Percentiles rank a stretch among this genome's conserved stretches.
These are phyloP conservation scores for Antigone vipio DNA, from an alignment of 2,113 vertebrate genomes.

Conservation along the genomic window DNA sequence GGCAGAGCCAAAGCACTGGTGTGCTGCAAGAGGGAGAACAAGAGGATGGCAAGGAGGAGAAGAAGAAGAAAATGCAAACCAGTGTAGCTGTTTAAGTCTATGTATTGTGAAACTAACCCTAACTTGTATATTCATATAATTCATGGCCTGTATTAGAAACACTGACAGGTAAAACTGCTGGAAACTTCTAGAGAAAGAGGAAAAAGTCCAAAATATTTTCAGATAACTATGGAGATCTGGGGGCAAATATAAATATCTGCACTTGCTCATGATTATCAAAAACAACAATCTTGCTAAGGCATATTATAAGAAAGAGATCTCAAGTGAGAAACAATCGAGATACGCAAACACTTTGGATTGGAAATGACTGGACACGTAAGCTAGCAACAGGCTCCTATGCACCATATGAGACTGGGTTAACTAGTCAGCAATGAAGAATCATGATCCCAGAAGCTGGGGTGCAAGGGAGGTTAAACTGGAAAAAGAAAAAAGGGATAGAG, in stretches of 20 bases:
- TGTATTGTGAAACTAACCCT: background rate
- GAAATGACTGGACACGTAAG: background rate
- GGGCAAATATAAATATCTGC: background rate
- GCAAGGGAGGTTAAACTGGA: background rate
- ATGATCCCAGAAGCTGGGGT: fast-evolving
- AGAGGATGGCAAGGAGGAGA: background rate
- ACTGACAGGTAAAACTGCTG: background rate
- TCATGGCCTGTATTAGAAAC: background rate
- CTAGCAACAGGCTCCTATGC: background rate
- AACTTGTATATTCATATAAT: background rate
- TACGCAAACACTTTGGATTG: background rate
- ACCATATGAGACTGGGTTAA: background rate
- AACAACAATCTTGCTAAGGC: background rate
- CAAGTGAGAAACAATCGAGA: background rate
- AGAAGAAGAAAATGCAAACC: background rate
- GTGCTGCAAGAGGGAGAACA: background rate
- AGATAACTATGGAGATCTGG: background rate
- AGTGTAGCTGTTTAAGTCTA: background rate
- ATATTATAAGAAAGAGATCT: background rate
- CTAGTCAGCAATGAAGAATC: background rate
- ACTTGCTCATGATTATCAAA: background rate
- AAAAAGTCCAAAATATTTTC: background rate
- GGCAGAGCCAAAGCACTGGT: background rate
- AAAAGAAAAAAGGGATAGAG: background rate
- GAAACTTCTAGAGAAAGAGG: background rate